Evolutionary conservation across 2,113 vertebrate genomes (phyloP).

Genomic region (Zingel zingel): DNA sequence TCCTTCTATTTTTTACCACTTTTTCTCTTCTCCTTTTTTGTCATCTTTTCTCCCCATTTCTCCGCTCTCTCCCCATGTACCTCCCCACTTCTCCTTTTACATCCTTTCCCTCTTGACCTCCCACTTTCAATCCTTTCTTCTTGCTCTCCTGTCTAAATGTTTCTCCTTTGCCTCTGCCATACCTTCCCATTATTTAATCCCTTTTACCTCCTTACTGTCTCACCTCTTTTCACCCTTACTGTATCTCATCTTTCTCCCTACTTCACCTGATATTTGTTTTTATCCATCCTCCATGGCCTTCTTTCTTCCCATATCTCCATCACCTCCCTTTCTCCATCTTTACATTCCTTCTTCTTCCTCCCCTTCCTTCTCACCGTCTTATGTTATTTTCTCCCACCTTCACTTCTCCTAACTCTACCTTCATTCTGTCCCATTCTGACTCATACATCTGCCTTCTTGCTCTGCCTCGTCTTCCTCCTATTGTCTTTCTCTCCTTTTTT

Average conservation of each 20-base stretch:
- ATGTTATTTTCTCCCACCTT: neutral
- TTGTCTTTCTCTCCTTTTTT: neutral
- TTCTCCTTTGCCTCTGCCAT: neutral
- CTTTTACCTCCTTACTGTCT: neutral
- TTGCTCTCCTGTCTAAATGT: neutral
- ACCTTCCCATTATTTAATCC: neutral
- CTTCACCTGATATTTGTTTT: neutral
- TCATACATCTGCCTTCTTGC: neutral
- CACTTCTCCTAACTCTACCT: neutral
- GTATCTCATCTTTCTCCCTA: slow-evolving; percentile 1
- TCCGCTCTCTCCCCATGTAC: neutral
- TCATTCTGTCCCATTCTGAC: neutral
- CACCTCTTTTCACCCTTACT: neutral
- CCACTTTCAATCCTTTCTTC: neutral
- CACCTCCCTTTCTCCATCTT: slow-evolving; percentile 45
- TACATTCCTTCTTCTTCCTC: neutral
- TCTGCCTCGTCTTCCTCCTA: neutral
- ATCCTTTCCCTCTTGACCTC: too few relatives aligned
- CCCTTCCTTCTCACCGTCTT: neutral
- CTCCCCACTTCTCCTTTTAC: neutral
- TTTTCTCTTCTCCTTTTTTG: neutral
- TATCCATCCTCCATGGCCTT: neutral
- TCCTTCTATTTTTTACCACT: neutral
- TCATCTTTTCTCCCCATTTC: neutral
- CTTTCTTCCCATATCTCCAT: slow-evolving; percentile 54